Evolutionary conservation across 2,888 invertebrate species (phyloP).

Genomic region (Leptopilina myrica): DNA sequence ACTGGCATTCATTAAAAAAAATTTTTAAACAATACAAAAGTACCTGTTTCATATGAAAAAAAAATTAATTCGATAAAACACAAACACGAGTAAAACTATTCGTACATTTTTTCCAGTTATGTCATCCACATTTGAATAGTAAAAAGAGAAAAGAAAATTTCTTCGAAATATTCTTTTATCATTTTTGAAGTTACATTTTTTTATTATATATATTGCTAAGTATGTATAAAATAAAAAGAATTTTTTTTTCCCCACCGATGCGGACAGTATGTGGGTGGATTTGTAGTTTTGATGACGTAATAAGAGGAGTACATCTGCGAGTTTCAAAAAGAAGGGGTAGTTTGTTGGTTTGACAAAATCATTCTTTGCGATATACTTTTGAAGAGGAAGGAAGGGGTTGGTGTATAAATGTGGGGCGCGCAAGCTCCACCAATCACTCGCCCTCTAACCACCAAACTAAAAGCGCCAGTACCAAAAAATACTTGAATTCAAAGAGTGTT

Average conservation of each 20-base stretch:
- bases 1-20: too few relatives aligned
- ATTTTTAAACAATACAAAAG: too few relatives aligned
- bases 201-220: too few relatives aligned
- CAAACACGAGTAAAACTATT: too few relatives aligned
- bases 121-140: too few relatives aligned
- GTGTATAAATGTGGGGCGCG: constrained; percentile 71
- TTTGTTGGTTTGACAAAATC: constrained; percentile 53
- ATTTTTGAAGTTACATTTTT: too few relatives aligned
- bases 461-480: constrained; percentile 58
- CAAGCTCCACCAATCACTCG: constrained; percentile 73
- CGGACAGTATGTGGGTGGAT: constrained; percentile 15
- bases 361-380: constrained; percentile 45
- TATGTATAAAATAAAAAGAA: too few relatives aligned
- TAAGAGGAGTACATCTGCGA: constrained; percentile 47
- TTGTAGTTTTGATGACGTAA: constrained; percentile 45
- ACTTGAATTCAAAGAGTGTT: constrained; percentile 12
- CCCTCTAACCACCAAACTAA: constrained; percentile 71
- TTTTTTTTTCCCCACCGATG: constrained; percentile 10
- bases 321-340: constrained; percentile 46
- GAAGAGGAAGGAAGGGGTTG: constrained; percentile 53
- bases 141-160: neutral
- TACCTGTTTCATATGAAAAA: too few relatives aligned
- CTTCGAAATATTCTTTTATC: too few relatives aligned
- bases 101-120: too few relatives aligned
- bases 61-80: too few relatives aligned